These are phyloP conservation scores for Capromys pilorides DNA, from an alignment of 2,797 vertebrate species.

Conservation along the genomic window DNA sequence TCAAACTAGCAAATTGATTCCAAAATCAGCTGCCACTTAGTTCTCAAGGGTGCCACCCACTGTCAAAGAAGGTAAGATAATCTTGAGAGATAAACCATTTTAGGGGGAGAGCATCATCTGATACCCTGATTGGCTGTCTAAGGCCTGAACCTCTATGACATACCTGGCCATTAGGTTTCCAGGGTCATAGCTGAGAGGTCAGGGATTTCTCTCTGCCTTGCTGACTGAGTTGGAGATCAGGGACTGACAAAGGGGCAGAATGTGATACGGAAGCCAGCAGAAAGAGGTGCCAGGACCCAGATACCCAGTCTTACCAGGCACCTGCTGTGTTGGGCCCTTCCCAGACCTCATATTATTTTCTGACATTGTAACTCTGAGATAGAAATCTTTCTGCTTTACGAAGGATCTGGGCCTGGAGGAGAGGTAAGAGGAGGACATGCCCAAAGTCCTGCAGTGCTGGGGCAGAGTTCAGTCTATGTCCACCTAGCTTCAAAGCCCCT, in stretches of 20 bases:
- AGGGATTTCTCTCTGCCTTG: conserved; percentile 4
- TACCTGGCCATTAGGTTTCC: background rate
- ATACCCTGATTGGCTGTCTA: conserved; percentile 6
- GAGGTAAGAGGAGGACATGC: background rate
- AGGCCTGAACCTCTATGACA: conserved; percentile 39
- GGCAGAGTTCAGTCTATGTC: background rate
- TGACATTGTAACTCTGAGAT: background rate
- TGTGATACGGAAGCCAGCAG: background rate
- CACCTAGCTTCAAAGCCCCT: background rate
- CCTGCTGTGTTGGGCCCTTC: background rate
- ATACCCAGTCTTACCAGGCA: background rate
- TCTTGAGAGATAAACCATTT: conserved; percentile 63
- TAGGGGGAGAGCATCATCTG: conserved; percentile 4
- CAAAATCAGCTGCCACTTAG: conserved; percentile 70
- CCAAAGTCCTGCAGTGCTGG: background rate
- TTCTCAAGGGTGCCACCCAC: conserved; percentile 65
- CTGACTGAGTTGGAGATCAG: background rate
- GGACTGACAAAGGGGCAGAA: background rate
- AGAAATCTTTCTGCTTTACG: background rate
- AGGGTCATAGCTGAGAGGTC: background rate
- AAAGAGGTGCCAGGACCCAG: background rate
- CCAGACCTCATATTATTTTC: background rate
- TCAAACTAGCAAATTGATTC: conserved; percentile 79
- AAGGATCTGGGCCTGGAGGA: background rate
- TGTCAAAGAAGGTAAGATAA: conserved; percentile 67